A percentile compares a stretch with the other conserved stretches of the same genome.
These are phyloP conservation scores for Entomyzon cyanotis DNA, from an alignment of 2,113 vertebrate species.

Conservation along the genomic window DNA sequence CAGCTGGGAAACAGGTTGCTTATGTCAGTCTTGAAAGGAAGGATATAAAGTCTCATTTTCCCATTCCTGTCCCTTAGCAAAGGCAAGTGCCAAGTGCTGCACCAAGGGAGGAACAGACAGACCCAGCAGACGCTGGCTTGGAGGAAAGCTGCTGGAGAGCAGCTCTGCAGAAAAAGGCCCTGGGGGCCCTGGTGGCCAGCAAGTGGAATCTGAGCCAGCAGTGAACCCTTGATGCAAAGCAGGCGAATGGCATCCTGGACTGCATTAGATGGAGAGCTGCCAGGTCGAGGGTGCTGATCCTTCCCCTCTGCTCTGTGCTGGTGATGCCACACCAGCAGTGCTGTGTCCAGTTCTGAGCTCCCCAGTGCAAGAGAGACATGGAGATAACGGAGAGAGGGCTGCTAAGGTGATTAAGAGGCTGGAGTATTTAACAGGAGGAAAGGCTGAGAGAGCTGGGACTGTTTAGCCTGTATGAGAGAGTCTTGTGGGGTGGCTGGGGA, in stretches of 20 bases:
- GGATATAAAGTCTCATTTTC: neutral
- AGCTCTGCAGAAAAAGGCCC: neutral
- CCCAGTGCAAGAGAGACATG: rapidly evolving
- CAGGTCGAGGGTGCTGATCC: neutral
- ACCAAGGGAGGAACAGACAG: neutral
- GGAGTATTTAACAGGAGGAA: neutral
- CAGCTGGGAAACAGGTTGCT: neutral
- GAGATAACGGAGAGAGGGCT: rapidly evolving
- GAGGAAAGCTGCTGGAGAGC: neutral
- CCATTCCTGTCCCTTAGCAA: neutral
- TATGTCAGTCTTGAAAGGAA: neutral
- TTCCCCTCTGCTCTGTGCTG: neutral
- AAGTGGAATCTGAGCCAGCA: neutral
- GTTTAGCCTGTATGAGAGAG: neutral
- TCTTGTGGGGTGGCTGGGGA: rapidly evolving
- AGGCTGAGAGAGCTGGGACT: neutral
- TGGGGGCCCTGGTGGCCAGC: neutral
- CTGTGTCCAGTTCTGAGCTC: neutral
- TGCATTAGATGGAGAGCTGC: rapidly evolving
- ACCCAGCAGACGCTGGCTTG: neutral
- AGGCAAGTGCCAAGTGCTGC: neutral
- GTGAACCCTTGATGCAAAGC: neutral
- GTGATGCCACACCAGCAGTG: neutral
- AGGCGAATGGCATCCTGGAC: rapidly evolving
- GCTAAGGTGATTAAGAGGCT: neutral